Evolutionary conservation across 2,888 invertebrate species (phyloP), one percentile per base, ranked within the genome.

Genomic region (Cephus pygmeus): DNA sequence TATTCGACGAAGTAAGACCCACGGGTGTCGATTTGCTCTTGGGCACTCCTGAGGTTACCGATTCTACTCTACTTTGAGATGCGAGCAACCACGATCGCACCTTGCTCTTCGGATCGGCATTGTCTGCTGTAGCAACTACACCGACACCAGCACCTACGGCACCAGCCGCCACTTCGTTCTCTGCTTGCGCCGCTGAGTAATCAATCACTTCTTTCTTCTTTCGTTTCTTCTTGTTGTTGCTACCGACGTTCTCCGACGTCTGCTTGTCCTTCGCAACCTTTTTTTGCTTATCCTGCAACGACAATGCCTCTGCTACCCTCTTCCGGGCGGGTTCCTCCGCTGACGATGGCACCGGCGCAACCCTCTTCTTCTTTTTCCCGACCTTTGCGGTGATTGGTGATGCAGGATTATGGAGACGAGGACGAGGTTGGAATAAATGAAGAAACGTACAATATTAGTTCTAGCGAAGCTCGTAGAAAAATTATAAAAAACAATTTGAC

Each of bases 21-120:
- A 95, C 94, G 0, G 97, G 97, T 1, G 96, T 97, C 1, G 97
- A 97, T 90, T 97, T 97, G 56, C 97, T 97, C 91, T 97, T 97
- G 12, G 96, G 95, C 87, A 97, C 93, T 75, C 91, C 92, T 33
- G 93, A 91, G 2, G 93, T 93, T 84, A 93, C 92, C 76, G 95
- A 73, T 23, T 79, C 80, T 56, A 78, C 81, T 34, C 73, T 34
- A 23, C 40, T 73, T 69, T 88, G 96, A 0, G 96, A 96, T 81
- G 96, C 96, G 76, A 97, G 91, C 77, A 97, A 92, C 97, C 97
- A 97, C 85, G 96, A 96, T 86, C 97, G 96, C n/a, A 97, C 97
- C 91, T 97, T 97, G 33, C 95, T 95, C 81, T 95, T 91, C 87
- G 94, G 93, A 88, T 94, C 94, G 0, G 92, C 86, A 80, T 91